Conservation (phyloP, 1,140 invertebrate genomes). For the Andrena cerasifolii region DNA sequence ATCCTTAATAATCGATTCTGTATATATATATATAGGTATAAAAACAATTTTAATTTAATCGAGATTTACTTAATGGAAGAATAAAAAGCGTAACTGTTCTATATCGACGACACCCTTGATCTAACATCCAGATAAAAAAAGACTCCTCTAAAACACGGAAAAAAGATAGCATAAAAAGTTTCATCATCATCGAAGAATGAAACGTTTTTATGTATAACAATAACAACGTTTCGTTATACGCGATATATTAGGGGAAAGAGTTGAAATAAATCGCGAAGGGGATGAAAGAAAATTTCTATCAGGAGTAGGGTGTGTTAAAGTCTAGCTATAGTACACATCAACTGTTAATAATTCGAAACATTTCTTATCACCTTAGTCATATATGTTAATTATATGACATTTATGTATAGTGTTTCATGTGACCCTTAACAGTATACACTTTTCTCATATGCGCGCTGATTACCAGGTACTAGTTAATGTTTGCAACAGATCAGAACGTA, state of each 20-base stretch:
- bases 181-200: conserved; percentile 1
- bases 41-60: conserved; percentile 13
- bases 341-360: conserved; percentile 26
- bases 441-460: conserved; percentile 23
- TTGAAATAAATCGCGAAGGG: neutral
- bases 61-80: neutral
- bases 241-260: neutral
- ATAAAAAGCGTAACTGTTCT: conserved; percentile 2
- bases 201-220: conserved; percentile 18
- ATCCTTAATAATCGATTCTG: conserved; percentile 19
- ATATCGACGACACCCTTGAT: neutral
- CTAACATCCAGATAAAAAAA: neutral
- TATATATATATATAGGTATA: conserved; percentile 1
- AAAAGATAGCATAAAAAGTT: neutral
- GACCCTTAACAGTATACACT: conserved; percentile 27
- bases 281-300: neutral
- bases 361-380: conserved; percentile 23
- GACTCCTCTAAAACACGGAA: neutral
- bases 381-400: conserved; percentile 24
- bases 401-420: conserved; percentile 15
- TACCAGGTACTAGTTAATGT: conserved; percentile 48
- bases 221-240: conserved; percentile 16
- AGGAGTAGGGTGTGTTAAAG: neutral
- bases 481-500: conserved; percentile 21
- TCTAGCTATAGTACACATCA: conserved; percentile 6